phyloP scores from a whole-genome alignment of 2,797 vertebrate species.

The Takifugu ocellatus region DNA sequence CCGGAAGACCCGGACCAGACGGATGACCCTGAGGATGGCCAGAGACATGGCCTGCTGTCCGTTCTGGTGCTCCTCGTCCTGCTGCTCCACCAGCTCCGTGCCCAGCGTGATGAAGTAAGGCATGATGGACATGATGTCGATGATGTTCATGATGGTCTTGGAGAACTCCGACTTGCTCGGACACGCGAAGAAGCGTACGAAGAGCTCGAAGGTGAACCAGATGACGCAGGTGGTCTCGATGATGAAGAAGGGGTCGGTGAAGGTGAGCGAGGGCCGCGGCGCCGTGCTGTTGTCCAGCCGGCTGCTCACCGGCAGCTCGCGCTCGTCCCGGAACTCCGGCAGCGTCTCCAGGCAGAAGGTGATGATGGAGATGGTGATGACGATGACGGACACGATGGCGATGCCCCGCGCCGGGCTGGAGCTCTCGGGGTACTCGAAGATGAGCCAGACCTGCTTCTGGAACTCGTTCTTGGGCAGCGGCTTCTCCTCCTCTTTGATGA shows the following conservation, averaged over 20 bases:
- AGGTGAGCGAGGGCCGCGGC: constrained; percentile 73
- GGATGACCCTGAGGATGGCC: constrained; percentile 93
- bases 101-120: constrained; percentile 97
- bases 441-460: constrained; percentile 97
- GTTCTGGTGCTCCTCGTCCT: constrained; percentile 79
- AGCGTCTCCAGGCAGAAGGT: constrained; percentile 96
- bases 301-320: constrained; percentile 77
- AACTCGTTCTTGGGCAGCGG: constrained; percentile 88
- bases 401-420: constrained; percentile 89
- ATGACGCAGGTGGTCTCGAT: constrained; percentile 95
- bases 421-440: constrained; percentile 96
- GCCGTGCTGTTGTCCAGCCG: constrained; percentile 74
- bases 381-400: constrained; percentile 93
- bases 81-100: constrained; percentile 89
- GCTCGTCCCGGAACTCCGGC: constrained; percentile 91
- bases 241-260: constrained; percentile 93
- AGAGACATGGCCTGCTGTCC: constrained; percentile 96
- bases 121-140: constrained; percentile 92
- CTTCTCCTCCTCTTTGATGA: constrained; percentile 90
- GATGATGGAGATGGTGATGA: constrained; percentile 96
- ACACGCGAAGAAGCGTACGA: constrained; percentile 90
- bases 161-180: constrained; percentile 90
- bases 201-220: constrained; percentile 96
- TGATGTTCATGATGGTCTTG: constrained; percentile 91
- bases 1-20: constrained; percentile 91